A percentile compares a stretch with the other conserved stretches of the same genome.
phyloP scores from a whole-genome alignment of 2,113 vertebrate genomes.

The Calyptomena viridis region DNA sequence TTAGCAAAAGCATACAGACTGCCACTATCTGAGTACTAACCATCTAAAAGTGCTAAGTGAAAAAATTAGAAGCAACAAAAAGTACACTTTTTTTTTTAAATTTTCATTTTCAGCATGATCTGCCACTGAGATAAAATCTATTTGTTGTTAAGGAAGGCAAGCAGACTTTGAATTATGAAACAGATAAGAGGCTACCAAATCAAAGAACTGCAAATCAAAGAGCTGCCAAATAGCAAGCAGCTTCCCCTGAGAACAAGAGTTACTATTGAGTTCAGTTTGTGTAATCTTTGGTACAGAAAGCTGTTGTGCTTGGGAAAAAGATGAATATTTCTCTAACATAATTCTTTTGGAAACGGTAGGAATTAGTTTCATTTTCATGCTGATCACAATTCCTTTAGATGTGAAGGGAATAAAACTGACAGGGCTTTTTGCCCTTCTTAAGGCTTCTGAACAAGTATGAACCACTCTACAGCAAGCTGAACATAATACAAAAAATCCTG shows the following conservation, averaged over 20 bases:
- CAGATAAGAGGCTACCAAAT: constrained; percentile 20
- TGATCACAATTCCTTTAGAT: background rate
- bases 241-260: background rate
- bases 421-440: background rate
- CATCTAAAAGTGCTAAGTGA: accelerated
- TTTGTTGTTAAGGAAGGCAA: background rate
- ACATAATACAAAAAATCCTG: background rate
- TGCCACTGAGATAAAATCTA: background rate
- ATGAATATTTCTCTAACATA: background rate
- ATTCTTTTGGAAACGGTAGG: background rate
- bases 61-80: background rate
- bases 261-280: background rate
- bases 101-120: background rate
- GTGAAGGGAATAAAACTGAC: background rate
- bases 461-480: background rate
- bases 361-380: background rate
- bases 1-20: background rate
- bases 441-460: background rate
- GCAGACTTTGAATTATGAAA: background rate
- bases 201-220: constrained; percentile 14
- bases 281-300: background rate
- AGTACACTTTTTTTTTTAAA: background rate
- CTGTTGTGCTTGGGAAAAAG: background rate
- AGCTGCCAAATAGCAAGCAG: background rate
- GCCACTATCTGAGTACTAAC: background rate